Evolutionary conservation across 2,888 invertebrate species (phyloP).

Genomic region (Aspidiotus destructor): DNA sequence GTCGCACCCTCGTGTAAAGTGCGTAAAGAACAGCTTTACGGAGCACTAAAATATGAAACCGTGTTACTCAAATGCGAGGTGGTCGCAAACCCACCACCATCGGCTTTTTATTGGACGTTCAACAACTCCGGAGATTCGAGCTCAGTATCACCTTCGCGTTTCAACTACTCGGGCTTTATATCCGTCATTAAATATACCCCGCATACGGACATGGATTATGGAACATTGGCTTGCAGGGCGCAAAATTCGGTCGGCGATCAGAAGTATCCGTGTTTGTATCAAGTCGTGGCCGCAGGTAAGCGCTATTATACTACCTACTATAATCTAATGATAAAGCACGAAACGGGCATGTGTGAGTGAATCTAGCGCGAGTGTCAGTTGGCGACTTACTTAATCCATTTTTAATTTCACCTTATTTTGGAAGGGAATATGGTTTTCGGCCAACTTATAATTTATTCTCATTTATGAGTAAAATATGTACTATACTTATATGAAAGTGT

Average conservation of each 20-base stretch:
- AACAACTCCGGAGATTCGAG: slow-evolving; percentile 81
- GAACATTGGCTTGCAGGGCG: slow-evolving; percentile 79
- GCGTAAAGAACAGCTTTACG: slow-evolving; percentile 69
- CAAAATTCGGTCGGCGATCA: slow-evolving; percentile 73
- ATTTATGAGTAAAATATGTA: too few species aligned
- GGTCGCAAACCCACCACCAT: slow-evolving; percentile 76
- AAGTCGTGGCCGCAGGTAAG: slow-evolving; percentile 73
- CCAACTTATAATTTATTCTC: too few species aligned
- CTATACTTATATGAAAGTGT: too few species aligned
- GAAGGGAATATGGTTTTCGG: too few species aligned
- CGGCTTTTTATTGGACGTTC: slow-evolving; percentile 84
- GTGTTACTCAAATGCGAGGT: slow-evolving; percentile 74
- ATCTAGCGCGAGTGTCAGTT: too few species aligned
- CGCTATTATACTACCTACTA: neutral
- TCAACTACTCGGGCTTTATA: slow-evolving; percentile 57
- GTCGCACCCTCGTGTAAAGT: slow-evolving; percentile 69
- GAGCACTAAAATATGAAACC: slow-evolving; percentile 81
- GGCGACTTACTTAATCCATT: too few species aligned
- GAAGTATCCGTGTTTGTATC: slow-evolving; percentile 74
- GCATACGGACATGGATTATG: slow-evolving; percentile 77
- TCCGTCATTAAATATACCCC: slow-evolving; percentile 76
- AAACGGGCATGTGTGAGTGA: too few species aligned
- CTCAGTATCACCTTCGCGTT: slow-evolving; percentile 56
- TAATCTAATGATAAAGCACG: too few species aligned
- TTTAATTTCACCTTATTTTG: too few species aligned